Evolutionary conservation across 2,113 vertebrate species (phyloP), one percentile per base, ranked within the genome.

Genomic region (Piaya cayana): DNA sequence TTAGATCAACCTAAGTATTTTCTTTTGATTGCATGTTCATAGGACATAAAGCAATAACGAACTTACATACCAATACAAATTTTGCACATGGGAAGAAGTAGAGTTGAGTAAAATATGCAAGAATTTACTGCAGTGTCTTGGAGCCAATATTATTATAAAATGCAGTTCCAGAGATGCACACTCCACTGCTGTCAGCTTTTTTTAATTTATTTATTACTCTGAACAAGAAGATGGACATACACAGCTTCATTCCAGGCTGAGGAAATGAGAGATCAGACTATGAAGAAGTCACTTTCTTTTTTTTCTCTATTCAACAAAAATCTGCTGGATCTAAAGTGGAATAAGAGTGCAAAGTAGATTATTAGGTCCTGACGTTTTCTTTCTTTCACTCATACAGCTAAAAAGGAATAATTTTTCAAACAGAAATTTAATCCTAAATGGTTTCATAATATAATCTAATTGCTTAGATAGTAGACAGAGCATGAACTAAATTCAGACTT

Each of bases 401-500:
- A 70, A 81, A 65, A 72, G 72, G 32, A 84, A 88, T 52, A 69
- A 56, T 75, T 91, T 93, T 79, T 80, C 76, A 76, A 93, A 42
- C 23, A 91, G 68, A 91, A 88, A 82, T 67, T 34, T 70, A 75
- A 94, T 85, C 62, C 47, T 62, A 58, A 82, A 86, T 67, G 8
- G 67, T 93, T 94, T 82, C 69, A 78, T 78, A 92, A 72, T 74
- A 69, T 65, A 94, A 85, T 69, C 14, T 85, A 69, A 70, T 88
- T 82, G 65, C 87, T 86, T 65, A 47, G 56, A 75, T 91, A 91
- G 85, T 91, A 90, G 72, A 68, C 49, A 72, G 90, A 85, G 78
- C 65, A 82, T 59, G 45, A 72, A 88, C 39, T 9, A 60, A 65
- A 58, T 69, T 75, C 83, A 88, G 50, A 39, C 36, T 30, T 69